phyloP scores from a whole-genome alignment of 2,888 invertebrate genomes.

The Bruchidius siliquastri region DNA sequence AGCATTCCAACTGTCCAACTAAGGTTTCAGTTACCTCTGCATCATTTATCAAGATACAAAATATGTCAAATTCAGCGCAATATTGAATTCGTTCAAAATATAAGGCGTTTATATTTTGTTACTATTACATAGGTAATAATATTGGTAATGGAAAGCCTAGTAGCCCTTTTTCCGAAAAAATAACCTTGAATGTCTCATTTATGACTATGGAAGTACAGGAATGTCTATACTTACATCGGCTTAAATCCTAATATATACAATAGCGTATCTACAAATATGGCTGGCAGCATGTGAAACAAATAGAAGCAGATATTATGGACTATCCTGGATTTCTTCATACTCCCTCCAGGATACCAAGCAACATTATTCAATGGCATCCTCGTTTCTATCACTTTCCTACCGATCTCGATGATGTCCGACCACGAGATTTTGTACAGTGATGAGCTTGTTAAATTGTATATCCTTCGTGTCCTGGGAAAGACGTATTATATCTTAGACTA shows the following conservation, averaged over 20 bases:
- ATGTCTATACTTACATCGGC: conserved; percentile 66
- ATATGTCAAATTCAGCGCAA: too few species aligned
- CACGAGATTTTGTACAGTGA: conserved; percentile 79
- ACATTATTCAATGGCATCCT: conserved; percentile 84
- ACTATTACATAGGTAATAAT: too few species aligned
- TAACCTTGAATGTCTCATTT: too few species aligned
- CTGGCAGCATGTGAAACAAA: conserved; percentile 88
- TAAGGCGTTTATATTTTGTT: too few species aligned
- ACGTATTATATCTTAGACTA: too few species aligned
- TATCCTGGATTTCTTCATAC: conserved; percentile 74
- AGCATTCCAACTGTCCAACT: too few species aligned
- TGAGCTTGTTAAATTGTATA: conserved; percentile 75
- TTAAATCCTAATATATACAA: conserved; percentile 79
- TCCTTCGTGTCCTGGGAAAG: conserved; percentile 51
- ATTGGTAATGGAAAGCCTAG: too few species aligned
- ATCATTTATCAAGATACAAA: too few species aligned
- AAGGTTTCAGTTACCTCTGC: too few species aligned
- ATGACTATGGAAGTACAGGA: too few species aligned
- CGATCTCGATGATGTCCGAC: conserved; percentile 81
- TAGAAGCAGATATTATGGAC: conserved; percentile 78
- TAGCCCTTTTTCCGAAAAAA: too few species aligned
- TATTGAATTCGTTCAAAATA: too few species aligned
- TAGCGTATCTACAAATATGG: conserved; percentile 75
- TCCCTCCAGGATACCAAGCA: conserved; percentile 79
- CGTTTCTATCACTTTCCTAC: conserved; percentile 69